Base-by-base conservation (phyloP, 2,888 invertebrate genomes). In the Sylvicola fuscatus region DNA sequence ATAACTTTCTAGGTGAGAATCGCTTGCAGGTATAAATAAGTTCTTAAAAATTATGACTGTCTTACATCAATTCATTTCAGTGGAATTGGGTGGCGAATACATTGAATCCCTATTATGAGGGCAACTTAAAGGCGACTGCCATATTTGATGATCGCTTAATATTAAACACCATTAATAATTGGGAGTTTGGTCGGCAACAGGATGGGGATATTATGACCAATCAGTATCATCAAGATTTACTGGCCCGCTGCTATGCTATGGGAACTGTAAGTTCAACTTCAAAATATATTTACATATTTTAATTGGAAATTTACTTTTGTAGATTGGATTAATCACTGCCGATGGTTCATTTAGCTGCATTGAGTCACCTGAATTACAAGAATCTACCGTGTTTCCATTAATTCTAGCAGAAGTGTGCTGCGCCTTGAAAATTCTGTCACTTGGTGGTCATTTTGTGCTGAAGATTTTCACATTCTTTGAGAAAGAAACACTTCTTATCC, bases 331-430 rank as follows among this genome's bases (percentile, higher is more conserved):
- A 12, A 72, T 93, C 26, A 93, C 93, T 4, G 90, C 90, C 1
- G 95, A 95, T 64, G 95, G 95, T 2, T 90, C 92, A 46, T 72
- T 92, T 21, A 81, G 92, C 53, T 95, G 93, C 49, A 71, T 78
- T 42, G 68, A 70, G 36, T 67, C 72, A 47, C 93, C 93, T 1
- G 84, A 75, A 27, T 80, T 82, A 44, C 95, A 95, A 54, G 95
- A 95, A 50, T 64, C 59, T 37, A 61, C 69, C 2, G 86, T 92
- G 0, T 70, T 76, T 6, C 68, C 70, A 3, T 63, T 95, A 8
- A 81, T 87, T 48, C 21, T 21, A 6, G 68, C 81, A 3, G 86
- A 84, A 0, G n/a, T n/a, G n/a, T n/a, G n/a, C n/a, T n/a, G n/a
- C n/a, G n/a, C n/a, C n/a, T 51, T 93, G 13, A 65, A 66, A 36